Base-by-base conservation (phyloP, 2,113 vertebrate genomes). In the Anarrhichthys ocellatus region DNA sequence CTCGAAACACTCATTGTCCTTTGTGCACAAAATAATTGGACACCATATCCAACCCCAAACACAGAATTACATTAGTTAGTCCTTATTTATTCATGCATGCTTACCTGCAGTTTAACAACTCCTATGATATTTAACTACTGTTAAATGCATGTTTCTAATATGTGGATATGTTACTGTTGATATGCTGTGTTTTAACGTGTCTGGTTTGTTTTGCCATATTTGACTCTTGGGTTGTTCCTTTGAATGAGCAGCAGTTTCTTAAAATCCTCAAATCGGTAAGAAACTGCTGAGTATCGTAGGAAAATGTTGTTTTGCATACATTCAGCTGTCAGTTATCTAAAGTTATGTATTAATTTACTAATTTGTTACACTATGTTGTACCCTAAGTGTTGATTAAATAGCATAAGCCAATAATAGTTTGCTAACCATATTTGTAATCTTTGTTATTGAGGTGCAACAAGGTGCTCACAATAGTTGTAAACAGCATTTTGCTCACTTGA, bases 181-280 rank as follows among this genome's bases (percentile, higher is more conserved):
- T 69, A 71, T 78, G 64, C 56, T 83, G 65, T 86, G 87, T 86
- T 81, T 84, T 94, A 93, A 95, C 82, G n/a, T 81, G 73, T 94
- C 72, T 92, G 90, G 83, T 95, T 94, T 95, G 91, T 92, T 89
- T 93, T 85, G 83, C 68, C 76, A 73, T 90, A 82, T 83, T 78
- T 93, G 88, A 81, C 50, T 70, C 73, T 88, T 85, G 87, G 92
- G 71, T 90, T 92, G 92, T 86, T 54, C 89, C 70, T 92, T 87
- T 92, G 91, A 93, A 92, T 92, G 93, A 95, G 91, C 93, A 95
- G 95, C 93, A 95, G 95, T 93, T 94, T 94, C 88, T 75, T 94
- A 89, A 95, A 95, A 94, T 46, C 90, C 58, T 84, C 90, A 40
- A 90, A 82, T 79, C 88, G 94, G 94, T 95, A 95, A 95, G 95